Base-by-base conservation (phyloP, 2,113 vertebrate species). In the Uropsilus gracilis region DNA sequence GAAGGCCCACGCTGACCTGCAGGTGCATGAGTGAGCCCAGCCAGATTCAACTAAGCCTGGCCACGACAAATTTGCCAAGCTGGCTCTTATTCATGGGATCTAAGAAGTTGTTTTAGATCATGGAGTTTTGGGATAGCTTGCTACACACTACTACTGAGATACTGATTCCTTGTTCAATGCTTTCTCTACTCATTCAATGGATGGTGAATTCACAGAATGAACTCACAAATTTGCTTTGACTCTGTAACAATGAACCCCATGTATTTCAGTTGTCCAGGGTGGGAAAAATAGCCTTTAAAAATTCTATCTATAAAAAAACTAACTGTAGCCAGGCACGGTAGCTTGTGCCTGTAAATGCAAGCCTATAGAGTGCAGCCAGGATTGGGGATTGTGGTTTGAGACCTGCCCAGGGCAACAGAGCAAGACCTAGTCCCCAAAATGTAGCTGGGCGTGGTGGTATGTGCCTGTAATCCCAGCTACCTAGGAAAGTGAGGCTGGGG, bases 121-220 rank as follows among this genome's bases (percentile, higher is more conserved):
- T 44, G 34, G 46, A 89, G 46, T 80, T 86, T 92, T 8, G 39
- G 46, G 34, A 93, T 68, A 59, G 55, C 57, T 66, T 77, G 37
- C 63, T 72, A 72, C 2, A 80, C 12, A 82, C n/a, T 28, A 76
- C 48, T 63, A 85, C 1, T 77, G 42, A 72, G 55, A 24, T 63
- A 88, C 20, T 82, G 37, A 64, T 37, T 59, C 1, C 68, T 53
- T 88, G 90, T 57, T 93, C 26, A 69, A 30, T 30, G 28, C 48
- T 85, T 83, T 91, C 63, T 94, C 26, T 24, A 59, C 18, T 89
- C 44, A 88, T 48, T 85, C 46, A 76, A 59, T 92, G 26, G 64
- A 76, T 48, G 55, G 22, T 37, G 83, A 61, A 63, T 50, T 92
- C 48, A 77, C 28, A 12, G 14, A 85, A 87, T 92, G 46, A 55